phyloP scores from a whole-genome alignment of 2,113 vertebrate genomes.

The Calidris pugnax region DNA sequence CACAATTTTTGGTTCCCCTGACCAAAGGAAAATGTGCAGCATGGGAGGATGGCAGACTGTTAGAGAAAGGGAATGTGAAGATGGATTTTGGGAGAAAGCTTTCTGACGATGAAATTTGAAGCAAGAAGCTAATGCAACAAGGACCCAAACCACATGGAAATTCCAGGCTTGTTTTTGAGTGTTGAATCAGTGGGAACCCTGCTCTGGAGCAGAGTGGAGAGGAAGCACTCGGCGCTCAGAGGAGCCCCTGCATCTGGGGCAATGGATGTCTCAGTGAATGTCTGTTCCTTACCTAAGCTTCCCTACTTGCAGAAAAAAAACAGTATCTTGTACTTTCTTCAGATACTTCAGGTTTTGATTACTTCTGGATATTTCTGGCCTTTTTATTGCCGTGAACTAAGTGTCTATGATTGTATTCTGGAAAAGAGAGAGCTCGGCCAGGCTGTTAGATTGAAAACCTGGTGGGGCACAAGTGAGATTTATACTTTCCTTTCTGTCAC shows the following conservation, averaged over 20 bases:
- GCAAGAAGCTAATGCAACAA: neutral
- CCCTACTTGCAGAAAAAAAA: neutral
- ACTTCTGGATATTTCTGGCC: neutral
- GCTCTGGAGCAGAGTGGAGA: neutral
- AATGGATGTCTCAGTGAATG: neutral
- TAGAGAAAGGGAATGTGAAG: neutral
- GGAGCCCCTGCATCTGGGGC: neutral
- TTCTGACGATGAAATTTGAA: neutral
- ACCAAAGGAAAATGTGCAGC: neutral
- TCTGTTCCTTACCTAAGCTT: neutral
- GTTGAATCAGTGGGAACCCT: neutral
- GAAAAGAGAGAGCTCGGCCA: neutral
- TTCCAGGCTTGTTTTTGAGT: neutral
- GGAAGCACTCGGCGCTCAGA: neutral
- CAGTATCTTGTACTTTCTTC: neutral
- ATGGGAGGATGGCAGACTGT: neutral
- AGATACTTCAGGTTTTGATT: neutral
- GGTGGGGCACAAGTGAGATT: neutral
- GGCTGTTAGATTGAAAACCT: neutral
- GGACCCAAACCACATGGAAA: neutral
- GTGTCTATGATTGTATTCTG: neutral
- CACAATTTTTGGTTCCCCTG: neutral
- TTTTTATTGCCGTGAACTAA: neutral
- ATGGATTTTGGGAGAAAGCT: neutral
- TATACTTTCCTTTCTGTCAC: neutral